Evolutionary conservation across 1,140 invertebrate genomes (phyloP), one percentile per base, ranked within the genome.

Genomic region (Phthorimaea operculella): DNA sequence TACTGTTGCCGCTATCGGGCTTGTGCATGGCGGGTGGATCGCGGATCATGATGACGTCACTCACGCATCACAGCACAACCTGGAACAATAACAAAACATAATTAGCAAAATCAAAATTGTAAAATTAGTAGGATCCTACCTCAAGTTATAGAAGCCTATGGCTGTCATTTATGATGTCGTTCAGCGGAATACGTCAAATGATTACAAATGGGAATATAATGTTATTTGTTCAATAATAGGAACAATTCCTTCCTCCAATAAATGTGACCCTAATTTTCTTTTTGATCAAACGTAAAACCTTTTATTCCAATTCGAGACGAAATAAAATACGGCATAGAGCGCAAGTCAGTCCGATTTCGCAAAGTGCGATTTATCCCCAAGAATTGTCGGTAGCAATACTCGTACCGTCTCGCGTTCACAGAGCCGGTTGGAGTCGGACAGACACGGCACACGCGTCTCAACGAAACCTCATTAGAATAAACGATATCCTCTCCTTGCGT

Each of bases 1-100:
- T 68, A 86, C 83, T 82, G 62, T 70, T 77, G 55, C 74, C 63
- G 65, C 68, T 84, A 55, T 87, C 85, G 51, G 85, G 76, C 56
- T 86, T 87, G 67, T 87, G 83, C 83, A 86, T 87, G 72, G 85
- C 83, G 70, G 85, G 85, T 53, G 83, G 85, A 61, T 87, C 85
- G 58, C 84, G 85, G 62, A 87, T 87, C 85, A 87, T 86, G 58
- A 69, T 73, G 74, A 59, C 62, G 70, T 84, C 72, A 78, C 71
- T 79, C 70, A 58, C 75, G 68, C 82, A 83, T 83, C 68, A 78
- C 79, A 78, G 65, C 34, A 60, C 48, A 42, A 15, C 54, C 80
- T 83, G 74, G 45, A 80, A 80, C 66, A 74, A 79, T 12, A 51
- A 51, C 36, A 50, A 34, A 42, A 45, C 47, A 39, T 34, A 16